These are phyloP conservation scores for Nasonia vitripennis DNA, from an alignment of 1,140 invertebrate species.

Conservation along the genomic window DNA sequence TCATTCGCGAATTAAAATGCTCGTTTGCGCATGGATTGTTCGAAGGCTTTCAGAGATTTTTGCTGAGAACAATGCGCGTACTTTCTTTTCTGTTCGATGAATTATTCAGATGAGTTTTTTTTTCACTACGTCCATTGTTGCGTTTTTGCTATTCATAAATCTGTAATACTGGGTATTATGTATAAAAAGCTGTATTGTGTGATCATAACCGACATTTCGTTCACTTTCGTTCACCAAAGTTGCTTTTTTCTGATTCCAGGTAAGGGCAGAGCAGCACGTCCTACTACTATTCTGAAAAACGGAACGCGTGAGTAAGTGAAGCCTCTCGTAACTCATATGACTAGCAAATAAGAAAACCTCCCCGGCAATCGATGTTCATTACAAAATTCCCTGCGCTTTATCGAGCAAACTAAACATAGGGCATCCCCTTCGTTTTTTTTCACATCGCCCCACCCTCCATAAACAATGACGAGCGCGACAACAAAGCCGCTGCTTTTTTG, in stretches of 20 bases:
- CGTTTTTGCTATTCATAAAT: too few relatives aligned
- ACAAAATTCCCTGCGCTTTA: not conserved
- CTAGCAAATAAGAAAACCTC: not conserved
- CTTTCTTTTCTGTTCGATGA: too few relatives aligned
- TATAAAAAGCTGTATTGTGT: too few relatives aligned
- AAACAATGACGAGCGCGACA: slow-evolving; percentile 28
- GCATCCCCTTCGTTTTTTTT: not conserved
- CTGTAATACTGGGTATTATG: too few relatives aligned
- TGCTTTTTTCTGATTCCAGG: not conserved
- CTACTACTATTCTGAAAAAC: not conserved
- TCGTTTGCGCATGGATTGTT: not conserved
- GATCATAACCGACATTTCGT: too few relatives aligned
- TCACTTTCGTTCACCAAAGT: too few relatives aligned
- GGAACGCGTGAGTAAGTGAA: not conserved
- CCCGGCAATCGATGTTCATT: not conserved
- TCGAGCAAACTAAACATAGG: slow-evolving; percentile 7
- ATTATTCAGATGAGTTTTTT: too few relatives aligned
- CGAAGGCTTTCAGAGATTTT: not conserved
- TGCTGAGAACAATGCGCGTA: not conserved
- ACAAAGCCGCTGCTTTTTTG: slow-evolving; percentile 21
- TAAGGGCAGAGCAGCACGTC: not conserved
- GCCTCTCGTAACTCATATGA: too few relatives aligned
- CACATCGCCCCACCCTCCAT: not conserved
- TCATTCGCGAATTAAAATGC: slow-evolving; percentile 37
- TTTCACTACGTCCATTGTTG: too few relatives aligned